phyloP scores from a whole-genome alignment of 2,888 invertebrate genomes.

The Cryptocephalus moraei region DNA sequence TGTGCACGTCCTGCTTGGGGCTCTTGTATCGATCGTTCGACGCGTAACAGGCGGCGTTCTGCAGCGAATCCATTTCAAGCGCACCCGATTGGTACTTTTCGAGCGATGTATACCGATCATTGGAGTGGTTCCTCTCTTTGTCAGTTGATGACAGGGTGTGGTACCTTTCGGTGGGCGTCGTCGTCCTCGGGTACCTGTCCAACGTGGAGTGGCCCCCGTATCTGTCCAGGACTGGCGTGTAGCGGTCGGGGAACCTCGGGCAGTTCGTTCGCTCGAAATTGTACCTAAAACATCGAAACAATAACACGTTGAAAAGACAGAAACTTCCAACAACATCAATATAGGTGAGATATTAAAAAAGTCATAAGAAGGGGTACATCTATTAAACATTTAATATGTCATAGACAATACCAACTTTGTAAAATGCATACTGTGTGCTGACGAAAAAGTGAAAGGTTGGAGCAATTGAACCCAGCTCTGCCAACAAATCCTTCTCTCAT shows the following conservation, averaged over 20 bases:
- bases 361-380: no score
- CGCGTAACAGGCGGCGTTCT: conserved; percentile 20
- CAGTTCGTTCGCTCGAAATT: conserved; percentile 19
- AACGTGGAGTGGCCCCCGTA: conserved; percentile 26
- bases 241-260: conserved; percentile 26
- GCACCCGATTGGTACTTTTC: conserved; percentile 26
- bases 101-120: conserved; percentile 29
- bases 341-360: no score
- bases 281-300: conserved; percentile 9
- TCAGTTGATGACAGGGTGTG: conserved; percentile 36
- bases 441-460: no score
- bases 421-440: no score
- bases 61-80: conserved; percentile 10
- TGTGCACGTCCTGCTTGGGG: conserved; percentile 22
- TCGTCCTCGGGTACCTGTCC: conserved; percentile 31
- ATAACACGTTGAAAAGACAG: no score
- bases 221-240: conserved; percentile 28
- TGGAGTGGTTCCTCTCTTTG: conserved; percentile 37
- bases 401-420: no score
- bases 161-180: conserved; percentile 33
- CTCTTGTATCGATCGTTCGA: conserved; percentile 27
- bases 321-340: no score
- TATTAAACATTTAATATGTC: no score
- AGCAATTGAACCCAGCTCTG: no score
- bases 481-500: no score